Evolutionary conservation across 1,140 invertebrate species (phyloP), one percentile per base, ranked within the genome.

Genomic region (Homalodisca vitripennis): DNA sequence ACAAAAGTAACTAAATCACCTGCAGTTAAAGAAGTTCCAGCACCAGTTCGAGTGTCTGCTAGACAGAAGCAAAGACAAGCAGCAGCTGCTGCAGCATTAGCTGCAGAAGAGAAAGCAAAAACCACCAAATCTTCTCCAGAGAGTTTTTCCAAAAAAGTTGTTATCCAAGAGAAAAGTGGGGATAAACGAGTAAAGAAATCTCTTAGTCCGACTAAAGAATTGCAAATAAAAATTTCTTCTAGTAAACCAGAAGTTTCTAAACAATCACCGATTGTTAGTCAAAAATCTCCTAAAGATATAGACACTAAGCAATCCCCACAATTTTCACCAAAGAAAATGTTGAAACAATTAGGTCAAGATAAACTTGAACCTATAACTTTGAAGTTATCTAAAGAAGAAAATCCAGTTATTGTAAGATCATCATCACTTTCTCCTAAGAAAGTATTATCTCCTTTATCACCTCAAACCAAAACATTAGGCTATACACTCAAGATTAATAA

Each of bases 401-500:
- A 68, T 32, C 34, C 72, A 22, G 26, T 72, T 13, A 70, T 64
- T 26, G 30, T 46, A 66, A 72, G 41, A 31, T 66, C 55, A 64
- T 53, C 53, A 63, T 66, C 63, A 26, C 63, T 69, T 3, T 72
- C 67, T 3, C 67, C 68, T 1, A 47, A 71, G 22, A 65, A 63
- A n/a, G 68, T 41, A 51, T 68, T 47, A 22, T 60, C 48, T 17
- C 32, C 48, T 48, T n/a, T 12, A 22, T 72, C 71, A 0, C 71
- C 71, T 13, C 69, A 70, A 13, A 53, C 27, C 14, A 73, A 73
- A 66, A 65, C 68, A 24, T 53, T 73, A n/a, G 72, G 71, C 30
- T 73, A 70, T 34, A 73, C 72, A 26, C 51, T 73, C 13, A 73
- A 73, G 62, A 73, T 73, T 32, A 64, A 68, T 3, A 73, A 73